Base-by-base conservation (phyloP, 1,140 invertebrate species). In the Lamellibrachia luymesi region DNA sequence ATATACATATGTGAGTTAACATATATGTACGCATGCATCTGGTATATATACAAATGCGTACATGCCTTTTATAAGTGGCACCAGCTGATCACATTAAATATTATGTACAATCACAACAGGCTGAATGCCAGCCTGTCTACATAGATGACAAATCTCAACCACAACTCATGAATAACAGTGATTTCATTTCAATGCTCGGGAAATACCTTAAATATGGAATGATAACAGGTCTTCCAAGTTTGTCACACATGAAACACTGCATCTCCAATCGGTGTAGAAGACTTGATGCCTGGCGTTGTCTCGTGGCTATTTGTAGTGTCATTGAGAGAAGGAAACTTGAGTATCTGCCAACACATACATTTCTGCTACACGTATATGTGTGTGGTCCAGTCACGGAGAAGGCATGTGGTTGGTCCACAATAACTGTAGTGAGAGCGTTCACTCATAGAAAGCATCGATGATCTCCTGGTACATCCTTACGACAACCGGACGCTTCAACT, bases 401-500 rank as follows among this genome's bases (percentile, higher is more conserved):
- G 52, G 52, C 64, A 22, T 10, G 4, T 22, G 25, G 25, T 80
- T 80, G 13, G 2, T 80, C 2, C 13, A 4, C 8, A 80, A 22
- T 80, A 80, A 80, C 64, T 80, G 4, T 80, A 4, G 64, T 80
- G 64, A 80, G 64, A 22, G 64, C 90, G 90, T 52, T 92, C 52
- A 50, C 22, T 52, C 92, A 92, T 96, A 96, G 90, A 96, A 95
- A 10, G 93, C 94, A 50, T 95, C 95, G n/a, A 96, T 95, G 17
- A 94, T 95, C 51, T 96, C 95, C 25, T 93, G 92, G 94, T 97
- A 97, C 95, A 97, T 97, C 94, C 96, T 96, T 52, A 93, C 92
- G 27, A 97, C 96, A 50, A 96, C 95, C n/a, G 95, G 95, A 93
- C 98, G 97, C 95, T 98, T 98, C 51, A 98, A 95, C 96, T 99